A percentile compares a stretch with the other conserved stretches of the same genome.
These are phyloP conservation scores for Caenorhabditis doughertyi DNA, from an alignment of 2,888 invertebrate species.

Conservation along the genomic window DNA sequence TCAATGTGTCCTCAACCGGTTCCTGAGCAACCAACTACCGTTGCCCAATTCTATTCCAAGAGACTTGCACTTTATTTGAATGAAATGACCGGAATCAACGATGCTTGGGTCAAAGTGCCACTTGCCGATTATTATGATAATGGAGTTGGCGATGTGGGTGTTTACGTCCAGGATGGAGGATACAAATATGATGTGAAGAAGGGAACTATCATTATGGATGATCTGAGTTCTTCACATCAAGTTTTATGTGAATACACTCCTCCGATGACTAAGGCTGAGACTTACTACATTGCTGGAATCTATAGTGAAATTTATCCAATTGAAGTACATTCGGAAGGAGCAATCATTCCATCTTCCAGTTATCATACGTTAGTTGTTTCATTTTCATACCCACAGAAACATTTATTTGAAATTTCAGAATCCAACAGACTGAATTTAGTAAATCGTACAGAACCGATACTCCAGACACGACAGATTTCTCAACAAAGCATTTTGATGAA, in stretches of 20 bases:
- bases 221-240: background rate
- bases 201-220: constrained; percentile 7
- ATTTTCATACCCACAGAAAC: too few species aligned
- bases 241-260: constrained; percentile 34
- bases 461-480: background rate
- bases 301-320: constrained; percentile 41
- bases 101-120: constrained; percentile 20
- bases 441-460: too few species aligned
- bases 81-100: background rate
- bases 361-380: background rate
- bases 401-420: background rate
- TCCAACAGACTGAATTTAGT: too few species aligned
- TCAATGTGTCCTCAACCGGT: too few species aligned
- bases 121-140: constrained; percentile 7
- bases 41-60: constrained; percentile 2
- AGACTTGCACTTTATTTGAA: background rate
- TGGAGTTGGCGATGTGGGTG: background rate
- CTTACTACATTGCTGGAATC: constrained; percentile 4
- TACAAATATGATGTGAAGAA: constrained; percentile 8
- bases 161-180: constrained; percentile 22
- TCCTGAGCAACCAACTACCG: background rate
- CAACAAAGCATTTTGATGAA: background rate
- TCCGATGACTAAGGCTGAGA: constrained; percentile 27
- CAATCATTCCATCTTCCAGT: background rate
- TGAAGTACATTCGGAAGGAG: background rate